Evolutionary conservation across 2,113 vertebrate genomes (phyloP), one percentile per base, ranked within the genome.

Genomic region (Diphyllodes magnificus): DNA sequence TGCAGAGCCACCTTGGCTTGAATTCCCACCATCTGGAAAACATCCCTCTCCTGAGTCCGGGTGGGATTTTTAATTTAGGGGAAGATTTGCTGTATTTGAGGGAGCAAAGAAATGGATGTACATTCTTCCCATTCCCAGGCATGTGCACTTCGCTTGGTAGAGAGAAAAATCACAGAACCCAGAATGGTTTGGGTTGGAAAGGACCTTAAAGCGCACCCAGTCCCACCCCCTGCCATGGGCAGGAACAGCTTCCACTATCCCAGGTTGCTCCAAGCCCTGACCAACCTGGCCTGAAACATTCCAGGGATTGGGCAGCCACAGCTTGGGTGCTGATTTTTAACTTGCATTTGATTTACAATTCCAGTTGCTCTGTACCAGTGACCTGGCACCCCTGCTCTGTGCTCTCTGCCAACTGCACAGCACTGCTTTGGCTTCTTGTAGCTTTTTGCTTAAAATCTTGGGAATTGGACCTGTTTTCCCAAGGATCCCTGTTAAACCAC

Each of bases 41-140:
- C 19, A 5, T 5, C 37, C 23, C 47, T 35, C 25, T 33, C 37
- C 42, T 9, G 31, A 25, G 37, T 2, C 20, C 54, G 13, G 72
- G 5, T 6, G 56, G 40, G 28, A 4, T 5, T 18, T 66, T 22
- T 10, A 7, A 9, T 18, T 4, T 47, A 18, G 40, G 61, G 40
- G 9, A 39, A 31, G 31, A 18, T 35, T 30, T 40, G 10, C 65
- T 42, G 33, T 0, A 0, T 28, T 11, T 31, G 28, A 27, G 0
- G 39, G 18, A n/a, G 31, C 0, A 17, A 19, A 31, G 10, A 39
- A 60, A 8, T 8, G 23, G 12, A 0, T 4, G 6, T 1, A 1
- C 1, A 3, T 7, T 5, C 50, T 42, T 19, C 44, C 88, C 25
- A 0, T 16, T 19, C 37, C 24, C 87, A 39, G 86, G 17, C 8